Percentiles rank a stretch among this genome's conserved stretches.
These are phyloP conservation scores for Mizuhopecten yessoensis DNA, from an alignment of 1,140 invertebrate species.

Conservation along the genomic window DNA sequence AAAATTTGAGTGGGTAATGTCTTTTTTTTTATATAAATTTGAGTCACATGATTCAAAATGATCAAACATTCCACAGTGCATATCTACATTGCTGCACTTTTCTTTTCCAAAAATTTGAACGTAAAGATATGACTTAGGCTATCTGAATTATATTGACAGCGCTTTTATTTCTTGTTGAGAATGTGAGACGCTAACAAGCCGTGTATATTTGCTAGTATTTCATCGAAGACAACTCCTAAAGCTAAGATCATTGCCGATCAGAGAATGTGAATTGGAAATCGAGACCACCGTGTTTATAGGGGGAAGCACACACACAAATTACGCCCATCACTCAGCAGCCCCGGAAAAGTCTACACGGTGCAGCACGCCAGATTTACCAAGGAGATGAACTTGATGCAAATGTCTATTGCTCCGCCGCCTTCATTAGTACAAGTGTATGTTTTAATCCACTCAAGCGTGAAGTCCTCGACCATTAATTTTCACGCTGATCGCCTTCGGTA, in stretches of 20 bases:
- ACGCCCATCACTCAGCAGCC: neutral
- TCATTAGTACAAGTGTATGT: neutral
- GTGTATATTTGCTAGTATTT: neutral
- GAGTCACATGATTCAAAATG: no score
- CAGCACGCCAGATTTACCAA: constrained; percentile 20
- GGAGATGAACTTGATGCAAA: neutral
- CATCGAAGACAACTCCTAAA: neutral
- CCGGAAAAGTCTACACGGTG: neutral
- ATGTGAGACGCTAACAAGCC: neutral
- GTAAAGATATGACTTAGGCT: no score
- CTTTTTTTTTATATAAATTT: no score
- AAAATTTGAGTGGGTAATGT: no score
- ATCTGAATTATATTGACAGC: no score
- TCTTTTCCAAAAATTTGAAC: no score
- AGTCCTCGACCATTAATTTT: neutral
- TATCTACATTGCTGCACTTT: no score
- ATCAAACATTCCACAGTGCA: no score
- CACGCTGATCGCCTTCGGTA: neutral
- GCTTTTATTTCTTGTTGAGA: neutral
- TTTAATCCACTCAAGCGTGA: neutral
- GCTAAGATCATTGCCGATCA: neutral
- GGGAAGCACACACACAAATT: neutral
- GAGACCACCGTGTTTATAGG: neutral
- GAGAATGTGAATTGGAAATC: neutral
- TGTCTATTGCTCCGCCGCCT: neutral